A percentile compares a stretch with the other conserved stretches of the same genome.
These are phyloP conservation scores for Brassicogethes aeneus DNA, from an alignment of 2,888 invertebrate species.

Conservation along the genomic window DNA sequence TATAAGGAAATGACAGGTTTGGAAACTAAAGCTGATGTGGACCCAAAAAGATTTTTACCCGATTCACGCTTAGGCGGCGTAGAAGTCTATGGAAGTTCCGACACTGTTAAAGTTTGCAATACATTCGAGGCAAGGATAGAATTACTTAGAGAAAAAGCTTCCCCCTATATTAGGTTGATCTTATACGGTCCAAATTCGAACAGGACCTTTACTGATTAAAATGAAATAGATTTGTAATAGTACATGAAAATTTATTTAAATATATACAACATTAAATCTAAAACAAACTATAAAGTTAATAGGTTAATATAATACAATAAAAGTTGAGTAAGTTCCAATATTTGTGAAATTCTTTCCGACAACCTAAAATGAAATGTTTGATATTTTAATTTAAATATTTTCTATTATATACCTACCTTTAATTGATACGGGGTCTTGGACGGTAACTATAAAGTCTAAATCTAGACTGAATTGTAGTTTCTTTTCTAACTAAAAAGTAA, in stretches of 20 bases:
- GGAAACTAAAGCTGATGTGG: neutral
- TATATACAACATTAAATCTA: neutral
- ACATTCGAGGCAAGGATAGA: neutral
- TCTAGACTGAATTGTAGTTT: neutral
- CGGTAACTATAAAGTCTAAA: neutral
- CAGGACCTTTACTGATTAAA: neutral
- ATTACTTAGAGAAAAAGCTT: neutral
- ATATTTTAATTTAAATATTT: neutral
- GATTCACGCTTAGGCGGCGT: neutral
- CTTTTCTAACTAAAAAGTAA: neutral
- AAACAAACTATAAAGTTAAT: conserved; percentile 1
- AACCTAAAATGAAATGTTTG: neutral
- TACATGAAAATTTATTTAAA: conserved; percentile 1
- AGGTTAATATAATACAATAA: neutral
- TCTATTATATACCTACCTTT: neutral
- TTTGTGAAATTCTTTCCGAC: neutral
- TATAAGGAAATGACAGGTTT: neutral
- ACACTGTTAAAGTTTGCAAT: neutral
- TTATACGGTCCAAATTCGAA: neutral
- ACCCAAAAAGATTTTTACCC: neutral
- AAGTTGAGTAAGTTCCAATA: neutral
- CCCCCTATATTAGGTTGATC: neutral
- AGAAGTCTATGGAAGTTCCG: neutral
- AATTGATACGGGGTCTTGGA: neutral
- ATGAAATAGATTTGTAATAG: neutral